Evolutionary conservation across 2,113 vertebrate genomes (phyloP).

Genomic region (Leptodactylus fuscus): DNA sequence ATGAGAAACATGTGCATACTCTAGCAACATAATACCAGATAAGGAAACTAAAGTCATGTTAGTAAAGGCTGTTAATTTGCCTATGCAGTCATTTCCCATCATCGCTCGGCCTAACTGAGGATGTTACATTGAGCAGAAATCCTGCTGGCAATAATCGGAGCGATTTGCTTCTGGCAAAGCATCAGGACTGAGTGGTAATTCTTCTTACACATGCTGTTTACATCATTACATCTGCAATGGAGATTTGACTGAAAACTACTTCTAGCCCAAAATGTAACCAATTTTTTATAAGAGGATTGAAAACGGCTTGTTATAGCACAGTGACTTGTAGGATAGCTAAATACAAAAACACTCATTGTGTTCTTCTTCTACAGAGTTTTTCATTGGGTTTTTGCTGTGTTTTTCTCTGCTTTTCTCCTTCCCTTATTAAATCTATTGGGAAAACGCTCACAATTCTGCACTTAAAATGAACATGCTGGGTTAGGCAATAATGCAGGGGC

Average conservation of each 20-base stretch:
- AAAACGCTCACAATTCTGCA: too few species aligned
- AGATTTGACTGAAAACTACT: not conserved
- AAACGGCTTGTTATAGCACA: too few species aligned
- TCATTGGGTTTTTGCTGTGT: too few species aligned
- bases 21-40: not conserved
- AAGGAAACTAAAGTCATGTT: not conserved
- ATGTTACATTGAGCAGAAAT: not conserved
- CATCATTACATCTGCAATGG: not conserved
- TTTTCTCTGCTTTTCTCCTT: too few species aligned
- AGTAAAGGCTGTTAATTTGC: not conserved
- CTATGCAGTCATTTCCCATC: not conserved
- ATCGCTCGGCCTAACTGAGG: not conserved
- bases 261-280: not conserved
- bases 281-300: not conserved
- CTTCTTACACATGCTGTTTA: not conserved
- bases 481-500: too few species aligned
- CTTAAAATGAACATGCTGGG: too few species aligned
- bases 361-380: too few species aligned
- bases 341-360: too few species aligned
- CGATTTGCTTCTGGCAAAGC: not conserved
- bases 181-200: not conserved
- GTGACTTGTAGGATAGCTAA: too few species aligned
- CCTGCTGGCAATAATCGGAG: not conserved
- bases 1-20: not conserved
- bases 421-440: too few species aligned